Percentiles rank a stretch among this genome's conserved stretches.
Conservation (phyloP, 2,888 invertebrate genomes). For the Antheraea assamensis region DNA sequence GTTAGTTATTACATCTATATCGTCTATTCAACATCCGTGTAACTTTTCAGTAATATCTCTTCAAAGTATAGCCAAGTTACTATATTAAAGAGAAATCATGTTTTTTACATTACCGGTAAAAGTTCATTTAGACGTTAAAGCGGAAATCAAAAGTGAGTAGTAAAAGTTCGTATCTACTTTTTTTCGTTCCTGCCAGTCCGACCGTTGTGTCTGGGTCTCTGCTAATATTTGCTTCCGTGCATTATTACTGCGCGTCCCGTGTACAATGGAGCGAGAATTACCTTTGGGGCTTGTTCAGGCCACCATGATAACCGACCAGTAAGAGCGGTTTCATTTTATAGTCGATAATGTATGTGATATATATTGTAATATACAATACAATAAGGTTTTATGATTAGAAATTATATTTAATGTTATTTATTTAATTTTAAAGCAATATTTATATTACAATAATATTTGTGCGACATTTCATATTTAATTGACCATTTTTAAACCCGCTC, state of each 20-base stretch:
- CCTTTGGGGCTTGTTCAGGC: constrained; percentile 43
- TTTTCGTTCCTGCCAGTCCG: constrained; percentile 56
- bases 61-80: background rate
- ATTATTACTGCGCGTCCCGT: constrained; percentile 69
- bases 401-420: background rate
- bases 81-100: background rate
- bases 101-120: constrained; percentile 2
- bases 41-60: background rate
- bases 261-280: constrained; percentile 68
- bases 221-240: constrained; percentile 76
- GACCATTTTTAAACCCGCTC: too few species aligned
- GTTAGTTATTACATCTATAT: background rate
- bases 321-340: constrained; percentile 26
- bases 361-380: background rate
- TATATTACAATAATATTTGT: background rate
- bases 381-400: background rate
- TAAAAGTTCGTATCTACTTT: constrained; percentile 47
- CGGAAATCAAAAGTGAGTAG: constrained; percentile 44
- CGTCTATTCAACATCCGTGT: background rate
- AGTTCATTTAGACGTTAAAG: constrained; percentile 31
- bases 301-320: constrained; percentile 29
- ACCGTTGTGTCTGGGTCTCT: constrained; percentile 62
- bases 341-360: constrained; percentile 26
- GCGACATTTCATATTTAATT: too few species aligned
- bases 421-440: background rate